Percentiles rank a stretch among this genome's conserved stretches.
phyloP scores from a whole-genome alignment of 2,797 vertebrate genomes.

The Staurois parvus region DNA sequence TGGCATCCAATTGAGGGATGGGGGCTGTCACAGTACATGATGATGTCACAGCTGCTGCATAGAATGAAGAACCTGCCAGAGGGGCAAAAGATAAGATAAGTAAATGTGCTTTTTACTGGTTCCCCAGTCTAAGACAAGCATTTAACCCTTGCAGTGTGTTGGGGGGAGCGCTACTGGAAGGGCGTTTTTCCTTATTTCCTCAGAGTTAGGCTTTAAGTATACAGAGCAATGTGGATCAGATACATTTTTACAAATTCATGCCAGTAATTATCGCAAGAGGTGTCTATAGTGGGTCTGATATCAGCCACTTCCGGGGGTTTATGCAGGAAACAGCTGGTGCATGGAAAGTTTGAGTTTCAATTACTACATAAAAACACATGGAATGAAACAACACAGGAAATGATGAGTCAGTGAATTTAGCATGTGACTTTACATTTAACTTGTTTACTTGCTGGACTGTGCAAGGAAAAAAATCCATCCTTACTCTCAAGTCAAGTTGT shows the following conservation, averaged over 20 bases:
- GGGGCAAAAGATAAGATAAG: too few relatives aligned
- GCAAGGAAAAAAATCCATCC: background rate
- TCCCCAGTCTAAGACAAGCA: too few relatives aligned
- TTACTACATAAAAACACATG: slow-evolving; percentile 17
- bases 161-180: too few relatives aligned
- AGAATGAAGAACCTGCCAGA: too few relatives aligned
- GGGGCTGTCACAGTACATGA: too few relatives aligned
- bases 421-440: slow-evolving; percentile 29
- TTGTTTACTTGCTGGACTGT: slow-evolving; percentile 20
- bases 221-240: background rate
- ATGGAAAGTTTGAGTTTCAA: slow-evolving; percentile 29
- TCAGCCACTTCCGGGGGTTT: background rate
- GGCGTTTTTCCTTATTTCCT: too few relatives aligned
- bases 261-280: background rate
- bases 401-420: slow-evolving; percentile 45
- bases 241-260: background rate
- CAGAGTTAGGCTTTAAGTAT: background rate
- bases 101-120: too few relatives aligned
- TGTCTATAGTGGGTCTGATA: background rate
- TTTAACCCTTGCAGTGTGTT: too few relatives aligned
- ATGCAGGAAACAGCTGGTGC: slow-evolving; percentile 47
- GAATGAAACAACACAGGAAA: slow-evolving; percentile 44
- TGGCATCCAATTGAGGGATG: too few relatives aligned
- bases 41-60: too few relatives aligned
- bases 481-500: background rate